Evolutionary conservation across 2,888 invertebrate species (phyloP).

Genomic region (Pollenia amentaria): DNA sequence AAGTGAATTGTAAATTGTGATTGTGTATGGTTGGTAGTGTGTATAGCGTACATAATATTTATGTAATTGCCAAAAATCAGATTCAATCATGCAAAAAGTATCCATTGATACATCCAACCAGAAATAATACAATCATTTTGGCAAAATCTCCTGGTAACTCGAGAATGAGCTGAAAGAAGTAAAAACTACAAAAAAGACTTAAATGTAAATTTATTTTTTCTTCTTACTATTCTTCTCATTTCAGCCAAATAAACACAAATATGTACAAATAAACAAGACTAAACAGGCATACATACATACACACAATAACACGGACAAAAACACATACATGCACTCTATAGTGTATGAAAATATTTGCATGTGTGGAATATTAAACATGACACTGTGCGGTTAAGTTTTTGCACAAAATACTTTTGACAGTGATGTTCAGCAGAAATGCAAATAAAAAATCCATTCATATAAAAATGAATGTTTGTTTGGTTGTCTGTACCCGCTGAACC

Average conservation of each 20-base stretch:
- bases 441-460: too few relatives aligned
- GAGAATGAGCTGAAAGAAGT: slow-evolving; percentile 54
- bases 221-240: slow-evolving; percentile 24
- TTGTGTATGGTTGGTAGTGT: slow-evolving; percentile 31
- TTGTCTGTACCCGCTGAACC: too few relatives aligned
- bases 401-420: not conserved
- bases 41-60: slow-evolving; percentile 51
- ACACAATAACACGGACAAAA: not conserved
- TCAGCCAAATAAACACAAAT: slow-evolving; percentile 54
- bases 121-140: slow-evolving; percentile 65
- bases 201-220: slow-evolving; percentile 49
- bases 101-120: slow-evolving; percentile 66
- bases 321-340: not conserved
- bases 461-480: too few relatives aligned
- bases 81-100: slow-evolving; percentile 68
- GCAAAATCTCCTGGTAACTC: slow-evolving; percentile 63
- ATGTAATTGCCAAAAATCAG: slow-evolving; percentile 65
- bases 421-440: not conserved
- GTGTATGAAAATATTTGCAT: slow-evolving; percentile 3
- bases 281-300: slow-evolving; percentile 4
- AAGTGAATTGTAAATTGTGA: not conserved
- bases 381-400: slow-evolving; percentile 44
- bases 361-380: slow-evolving; percentile 41
- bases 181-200: slow-evolving; percentile 44
- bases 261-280: slow-evolving; percentile 42